Conservation (phyloP, 2,113 vertebrate genomes). For the Corydoras sp. region DNA sequence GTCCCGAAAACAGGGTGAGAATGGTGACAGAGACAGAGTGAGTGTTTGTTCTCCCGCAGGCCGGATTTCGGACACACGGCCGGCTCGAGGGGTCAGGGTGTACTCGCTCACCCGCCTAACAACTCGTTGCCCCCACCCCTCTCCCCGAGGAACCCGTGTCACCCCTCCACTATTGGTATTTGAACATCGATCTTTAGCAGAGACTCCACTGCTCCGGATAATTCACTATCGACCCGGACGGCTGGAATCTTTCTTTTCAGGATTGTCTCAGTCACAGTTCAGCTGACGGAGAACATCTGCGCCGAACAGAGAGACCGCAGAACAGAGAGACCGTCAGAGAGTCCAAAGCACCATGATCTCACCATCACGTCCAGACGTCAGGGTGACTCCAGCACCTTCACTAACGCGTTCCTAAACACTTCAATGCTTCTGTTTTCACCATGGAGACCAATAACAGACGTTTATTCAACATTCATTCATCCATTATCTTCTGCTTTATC, state of each 20-base stretch:
- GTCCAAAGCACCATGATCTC: too few relatives aligned
- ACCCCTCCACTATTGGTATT: conserved; percentile 47
- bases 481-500: too few relatives aligned
- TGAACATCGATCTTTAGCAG: conserved; percentile 54
- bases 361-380: too few relatives aligned
- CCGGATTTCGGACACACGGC: conserved; percentile 3
- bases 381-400: too few relatives aligned
- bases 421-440: too few relatives aligned
- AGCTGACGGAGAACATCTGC: conserved; percentile 28
- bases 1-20: conserved; percentile 34
- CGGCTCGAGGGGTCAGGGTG: conserved; percentile 21
- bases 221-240: conserved; percentile 71
- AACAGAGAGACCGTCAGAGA: too few relatives aligned
- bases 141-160: not conserved
- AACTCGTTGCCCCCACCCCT: conserved; percentile 18
- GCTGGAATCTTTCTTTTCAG: conserved; percentile 59
- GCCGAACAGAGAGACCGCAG: too few relatives aligned
- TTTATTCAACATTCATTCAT: not conserved
- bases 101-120: conserved; percentile 19
- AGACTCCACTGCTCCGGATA: conserved; percentile 64
- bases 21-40: conserved; percentile 26
- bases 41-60: conserved; percentile 4
- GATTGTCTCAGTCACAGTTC: conserved; percentile 61
- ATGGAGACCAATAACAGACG: too few relatives aligned
- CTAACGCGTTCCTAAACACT: too few relatives aligned